phyloP scores from a whole-genome alignment of 2,113 vertebrate genomes.

The Acinonyx jubatus region DNA sequence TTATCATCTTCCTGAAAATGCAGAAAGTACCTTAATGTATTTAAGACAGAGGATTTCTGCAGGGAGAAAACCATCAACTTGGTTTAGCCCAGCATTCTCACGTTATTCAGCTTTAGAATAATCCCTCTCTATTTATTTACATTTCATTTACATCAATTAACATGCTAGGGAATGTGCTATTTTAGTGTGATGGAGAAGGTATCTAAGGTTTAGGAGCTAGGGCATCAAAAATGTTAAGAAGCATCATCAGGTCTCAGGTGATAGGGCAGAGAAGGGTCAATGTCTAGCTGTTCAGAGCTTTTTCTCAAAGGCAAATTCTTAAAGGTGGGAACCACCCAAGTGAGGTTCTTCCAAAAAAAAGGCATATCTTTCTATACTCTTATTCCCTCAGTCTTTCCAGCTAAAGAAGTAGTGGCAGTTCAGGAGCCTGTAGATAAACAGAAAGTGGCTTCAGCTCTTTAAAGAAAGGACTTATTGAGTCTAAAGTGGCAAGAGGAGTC shows the following conservation, averaged over 20 bases:
- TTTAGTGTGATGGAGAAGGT: background rate
- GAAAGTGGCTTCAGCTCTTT: conserved; percentile 17
- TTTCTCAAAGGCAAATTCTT: conserved; percentile 1
- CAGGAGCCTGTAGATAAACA: background rate
- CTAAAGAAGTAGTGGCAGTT: background rate
- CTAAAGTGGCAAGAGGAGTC: background rate
- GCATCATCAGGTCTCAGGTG: background rate
- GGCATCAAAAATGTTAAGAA: background rate
- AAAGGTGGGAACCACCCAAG: background rate
- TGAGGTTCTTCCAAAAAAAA: background rate
- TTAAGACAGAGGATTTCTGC: background rate
- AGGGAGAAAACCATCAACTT: background rate
- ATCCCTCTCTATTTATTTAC: background rate
- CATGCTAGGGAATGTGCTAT: background rate
- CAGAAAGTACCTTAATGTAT: background rate
- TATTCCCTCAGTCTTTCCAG: background rate
- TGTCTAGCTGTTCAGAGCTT: background rate
- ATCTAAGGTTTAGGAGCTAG: background rate
- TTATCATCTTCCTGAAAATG: background rate
- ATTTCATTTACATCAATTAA: background rate
- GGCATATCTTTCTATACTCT: background rate
- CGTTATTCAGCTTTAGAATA: background rate
- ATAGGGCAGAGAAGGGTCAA: background rate
- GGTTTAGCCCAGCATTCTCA: background rate
- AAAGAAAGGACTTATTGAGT: conserved; percentile 30